Conservation (phyloP, 2,797 vertebrate species). For the Podarcis lilfordi region DNA sequence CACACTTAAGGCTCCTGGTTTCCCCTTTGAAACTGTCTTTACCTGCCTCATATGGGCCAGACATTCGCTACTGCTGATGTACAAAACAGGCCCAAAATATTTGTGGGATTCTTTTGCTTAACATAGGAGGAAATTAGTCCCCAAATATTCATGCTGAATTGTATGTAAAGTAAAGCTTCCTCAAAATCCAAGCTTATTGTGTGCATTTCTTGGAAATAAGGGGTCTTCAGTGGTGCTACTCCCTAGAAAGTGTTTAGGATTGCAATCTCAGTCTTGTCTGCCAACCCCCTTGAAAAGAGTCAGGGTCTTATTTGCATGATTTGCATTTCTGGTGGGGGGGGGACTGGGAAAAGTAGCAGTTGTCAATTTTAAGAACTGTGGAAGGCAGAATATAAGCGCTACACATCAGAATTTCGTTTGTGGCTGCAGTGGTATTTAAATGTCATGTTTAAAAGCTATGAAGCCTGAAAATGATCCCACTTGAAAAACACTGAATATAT, state of each 20-base stretch:
- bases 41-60: too few relatives aligned
- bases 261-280: not conserved
- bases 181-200: not conserved
- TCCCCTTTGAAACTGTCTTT: too few relatives aligned
- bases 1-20: too few relatives aligned
- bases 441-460: not conserved
- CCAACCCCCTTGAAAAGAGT: not conserved
- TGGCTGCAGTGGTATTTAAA: not conserved
- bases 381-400: not conserved
- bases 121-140: not conserved
- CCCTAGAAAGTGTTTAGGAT: not conserved
- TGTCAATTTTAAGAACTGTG: not conserved
- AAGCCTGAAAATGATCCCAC: constrained; percentile 7
- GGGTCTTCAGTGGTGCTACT: not conserved
- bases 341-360: constrained; percentile 1
- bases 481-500: constrained; percentile 30
- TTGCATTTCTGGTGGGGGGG: not conserved
- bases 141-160: not conserved
- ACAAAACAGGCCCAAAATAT: not conserved
- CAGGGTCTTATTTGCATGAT: not conserved
- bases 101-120: not conserved
- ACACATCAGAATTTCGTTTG: not conserved
- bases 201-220: not conserved
- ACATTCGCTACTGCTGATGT: not conserved
- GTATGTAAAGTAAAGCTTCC: not conserved